Evolutionary conservation across 2,888 invertebrate genomes (phyloP).

Genomic region (Teleiodes luculella): DNA sequence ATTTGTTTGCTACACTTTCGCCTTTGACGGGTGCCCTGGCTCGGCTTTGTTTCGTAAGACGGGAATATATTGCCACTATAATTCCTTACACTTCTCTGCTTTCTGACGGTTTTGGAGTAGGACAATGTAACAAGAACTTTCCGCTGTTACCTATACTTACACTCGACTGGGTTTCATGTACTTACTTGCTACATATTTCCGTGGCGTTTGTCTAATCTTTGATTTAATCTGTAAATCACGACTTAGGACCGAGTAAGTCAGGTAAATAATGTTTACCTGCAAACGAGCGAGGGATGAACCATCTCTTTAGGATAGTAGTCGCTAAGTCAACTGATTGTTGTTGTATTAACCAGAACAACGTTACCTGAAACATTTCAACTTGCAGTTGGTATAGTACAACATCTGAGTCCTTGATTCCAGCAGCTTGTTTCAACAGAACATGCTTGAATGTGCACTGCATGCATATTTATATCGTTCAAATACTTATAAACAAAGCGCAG

Average conservation of each 20-base stretch:
- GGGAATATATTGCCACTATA: conserved; percentile 39
- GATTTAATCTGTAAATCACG: neutral
- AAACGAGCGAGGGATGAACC: conserved; percentile 28
- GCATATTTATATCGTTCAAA: too few species aligned
- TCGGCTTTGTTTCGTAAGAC: conserved; percentile 37
- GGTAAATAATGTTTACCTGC: conserved; percentile 23
- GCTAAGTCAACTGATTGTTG: conserved; percentile 32
- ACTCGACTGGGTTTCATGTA: neutral
- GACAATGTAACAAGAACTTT: conserved; percentile 26
- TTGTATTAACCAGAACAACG: conserved; percentile 50
- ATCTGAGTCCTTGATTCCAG: conserved; percentile 36
- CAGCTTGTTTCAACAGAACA: conserved; percentile 41
- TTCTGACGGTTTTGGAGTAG: conserved; percentile 36
- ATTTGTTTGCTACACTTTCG: conserved; percentile 70
- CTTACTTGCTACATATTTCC: neutral
- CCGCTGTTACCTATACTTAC: conserved; percentile 29
- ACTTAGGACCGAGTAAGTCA: conserved; percentile 14
- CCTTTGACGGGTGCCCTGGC: conserved; percentile 42
- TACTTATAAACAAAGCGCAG: neutral
- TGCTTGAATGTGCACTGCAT: too few species aligned
- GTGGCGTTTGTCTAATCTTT: conserved; percentile 5
- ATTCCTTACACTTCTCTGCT: conserved; percentile 25
- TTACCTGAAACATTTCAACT: conserved; percentile 49
- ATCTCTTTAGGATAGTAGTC: conserved; percentile 38
- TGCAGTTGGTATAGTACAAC: conserved; percentile 42